A percentile compares a stretch with the other conserved stretches of the same genome.
Evolutionary conservation across 2,797 vertebrate genomes (phyloP).

Genomic region (Odontamblyopus rebecca): DNA sequence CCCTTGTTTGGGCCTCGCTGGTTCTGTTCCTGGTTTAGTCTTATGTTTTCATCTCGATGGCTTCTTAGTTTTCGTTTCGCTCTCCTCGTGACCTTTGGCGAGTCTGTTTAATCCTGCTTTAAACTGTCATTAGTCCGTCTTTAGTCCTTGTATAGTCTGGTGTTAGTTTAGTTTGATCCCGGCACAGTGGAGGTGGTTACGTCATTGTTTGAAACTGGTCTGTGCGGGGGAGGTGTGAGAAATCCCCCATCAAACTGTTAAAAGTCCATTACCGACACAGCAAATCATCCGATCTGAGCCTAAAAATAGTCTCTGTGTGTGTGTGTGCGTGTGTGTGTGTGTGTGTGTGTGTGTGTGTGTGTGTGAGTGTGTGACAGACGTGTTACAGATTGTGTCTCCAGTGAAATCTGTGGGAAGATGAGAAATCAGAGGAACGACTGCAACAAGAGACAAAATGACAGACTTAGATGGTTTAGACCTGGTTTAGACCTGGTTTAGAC

Average conservation of each 20-base stretch:
- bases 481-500: too few relatives aligned
- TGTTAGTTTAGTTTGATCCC: background rate
- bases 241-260: constrained; percentile 74
- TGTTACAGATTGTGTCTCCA: constrained; percentile 12
- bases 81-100: background rate
- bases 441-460: too few relatives aligned
- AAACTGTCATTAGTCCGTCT: background rate
- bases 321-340: constrained; percentile 41
- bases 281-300: constrained; percentile 72
- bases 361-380: too few relatives aligned
- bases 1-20: too few relatives aligned
- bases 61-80: background rate
- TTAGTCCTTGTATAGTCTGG: background rate
- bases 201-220: constrained; percentile 67
- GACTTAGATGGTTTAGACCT: too few relatives aligned
- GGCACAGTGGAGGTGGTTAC: constrained; percentile 50
- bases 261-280: constrained; percentile 67
- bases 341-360: too few relatives aligned
- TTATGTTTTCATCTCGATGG: too few relatives aligned
- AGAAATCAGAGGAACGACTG: too few relatives aligned
- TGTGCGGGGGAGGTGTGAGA: constrained; percentile 58
- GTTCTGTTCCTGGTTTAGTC: background rate
- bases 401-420: constrained; percentile 4
- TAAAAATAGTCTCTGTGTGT: constrained; percentile 75
- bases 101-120: background rate